Evolutionary conservation across 2,797 vertebrate species (phyloP).

Genomic region (Epinephelus awoara): DNA sequence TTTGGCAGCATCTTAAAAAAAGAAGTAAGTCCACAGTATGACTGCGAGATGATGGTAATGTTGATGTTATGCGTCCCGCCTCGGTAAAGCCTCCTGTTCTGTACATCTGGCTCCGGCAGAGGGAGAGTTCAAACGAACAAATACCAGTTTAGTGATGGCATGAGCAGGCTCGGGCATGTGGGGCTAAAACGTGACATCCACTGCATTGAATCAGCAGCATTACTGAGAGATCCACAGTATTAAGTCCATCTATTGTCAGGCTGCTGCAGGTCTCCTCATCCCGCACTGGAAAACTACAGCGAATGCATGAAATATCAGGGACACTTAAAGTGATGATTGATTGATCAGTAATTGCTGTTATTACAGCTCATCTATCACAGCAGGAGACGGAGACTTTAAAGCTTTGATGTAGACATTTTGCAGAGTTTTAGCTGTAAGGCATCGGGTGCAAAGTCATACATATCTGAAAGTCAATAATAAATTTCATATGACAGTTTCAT

Average conservation of each 20-base stretch:
- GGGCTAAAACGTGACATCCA: constrained; percentile 34
- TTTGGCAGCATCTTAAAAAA: neutral
- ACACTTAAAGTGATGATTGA: constrained; percentile 3
- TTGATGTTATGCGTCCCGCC: neutral
- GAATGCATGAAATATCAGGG: constrained; percentile 5
- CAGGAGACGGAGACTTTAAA: neutral
- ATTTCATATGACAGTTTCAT: neutral
- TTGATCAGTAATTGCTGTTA: constrained; percentile 10
- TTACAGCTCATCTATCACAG: constrained; percentile 11
- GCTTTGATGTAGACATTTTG: neutral
- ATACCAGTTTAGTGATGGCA: constrained; percentile 68
- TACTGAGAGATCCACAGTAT: constrained; percentile 25
- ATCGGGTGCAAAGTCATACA: neutral
- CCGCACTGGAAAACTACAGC: constrained; percentile 42
- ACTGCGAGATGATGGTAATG: neutral
- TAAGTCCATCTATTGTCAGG: constrained; percentile 36
- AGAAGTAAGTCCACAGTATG: neutral
- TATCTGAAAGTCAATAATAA: neutral
- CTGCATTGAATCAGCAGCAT: constrained; percentile 58
- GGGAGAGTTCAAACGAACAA: constrained; percentile 44
- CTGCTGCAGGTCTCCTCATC: constrained; percentile 24
- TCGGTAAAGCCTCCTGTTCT: constrained; percentile 7
- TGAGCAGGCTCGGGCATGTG: constrained; percentile 72
- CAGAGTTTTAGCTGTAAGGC: constrained; percentile 5
- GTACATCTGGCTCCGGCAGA: constrained; percentile 38